Base-by-base conservation (phyloP, 2,888 invertebrate species). In the Eurytoma californica region DNA sequence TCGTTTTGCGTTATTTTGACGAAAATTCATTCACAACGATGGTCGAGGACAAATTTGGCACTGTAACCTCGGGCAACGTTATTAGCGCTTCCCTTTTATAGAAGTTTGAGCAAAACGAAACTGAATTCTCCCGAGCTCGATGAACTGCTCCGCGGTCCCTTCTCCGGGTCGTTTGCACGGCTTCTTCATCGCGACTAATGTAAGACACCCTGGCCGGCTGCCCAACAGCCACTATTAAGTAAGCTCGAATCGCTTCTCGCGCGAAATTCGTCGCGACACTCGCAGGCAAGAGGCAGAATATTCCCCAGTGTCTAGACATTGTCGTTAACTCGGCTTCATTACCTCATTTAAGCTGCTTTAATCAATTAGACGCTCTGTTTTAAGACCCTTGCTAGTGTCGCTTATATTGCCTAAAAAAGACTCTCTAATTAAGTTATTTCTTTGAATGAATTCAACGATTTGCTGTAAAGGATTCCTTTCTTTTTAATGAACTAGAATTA, bases 161-260 rank as follows among this genome's bases (percentile, higher is more conserved):
- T 9, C 39, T 39, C 39, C 39, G 39, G 9, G 39, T 39, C 39
- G 39, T 39, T 39, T 39, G 39, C 7, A 39, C 13, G 58, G 49
- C 20, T 55, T 55, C 53, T 68, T 68, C n/a, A 9, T 39, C 30
- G n/a, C 30, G 68, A 18, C 14, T 20, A n/a, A n/a, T n/a, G n/a
- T n/a, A 51, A 51, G 18, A 53, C 57, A 24, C 72, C 53, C 74
- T 82, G 82, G 82, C 81, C 49, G 53, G n/a, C 51, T 77, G 82
- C 80, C 82, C 70, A 82, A 82, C 75, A 74, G 70, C 72, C 57
- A 51, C 65, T 82, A 82, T 77, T 78, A 57, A 57, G 74, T 39
- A 30, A 61, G 53, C 68, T 39, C 47, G 47, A 18, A n/a, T 58
- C 58, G 20, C 12, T 18, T 12, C 58, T 58, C n/a, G 24, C 16